Evolutionary conservation across 1,140 invertebrate genomes (phyloP).

Genomic region (Nixonia krombeini): DNA sequence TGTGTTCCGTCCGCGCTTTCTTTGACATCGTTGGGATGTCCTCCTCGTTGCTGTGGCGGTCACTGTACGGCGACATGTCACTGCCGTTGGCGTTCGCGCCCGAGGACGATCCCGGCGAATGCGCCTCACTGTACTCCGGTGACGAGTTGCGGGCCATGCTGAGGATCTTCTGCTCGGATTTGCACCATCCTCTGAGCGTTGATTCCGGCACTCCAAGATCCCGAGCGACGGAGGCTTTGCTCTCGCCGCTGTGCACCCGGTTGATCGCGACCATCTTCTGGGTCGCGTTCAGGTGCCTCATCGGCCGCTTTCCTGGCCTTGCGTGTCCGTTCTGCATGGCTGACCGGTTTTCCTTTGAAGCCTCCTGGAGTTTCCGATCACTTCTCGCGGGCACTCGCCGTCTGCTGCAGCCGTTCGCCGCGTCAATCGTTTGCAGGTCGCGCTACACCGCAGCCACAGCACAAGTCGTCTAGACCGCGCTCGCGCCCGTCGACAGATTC

Average conservation of each 20-base stretch:
- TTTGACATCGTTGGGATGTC: slow-evolving; percentile 13
- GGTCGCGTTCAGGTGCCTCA: slow-evolving; percentile 78
- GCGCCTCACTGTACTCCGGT: slow-evolving; percentile 75
- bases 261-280: slow-evolving; percentile 86
- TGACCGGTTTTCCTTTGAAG: slow-evolving; percentile 43
- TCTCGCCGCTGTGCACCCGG: slow-evolving; percentile 84
- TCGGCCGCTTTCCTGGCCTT: slow-evolving; percentile 77
- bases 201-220: slow-evolving; percentile 88
- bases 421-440: slow-evolving; percentile 13
- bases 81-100: slow-evolving; percentile 58
- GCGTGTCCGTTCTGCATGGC: slow-evolving; percentile 48
- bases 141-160: slow-evolving; percentile 79
- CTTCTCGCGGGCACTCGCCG: slow-evolving; percentile 18
- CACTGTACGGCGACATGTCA: slow-evolving; percentile 10
- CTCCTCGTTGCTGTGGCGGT: slow-evolving; percentile 46
- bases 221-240: slow-evolving; percentile 84
- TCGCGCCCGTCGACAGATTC: slow-evolving; percentile 5
- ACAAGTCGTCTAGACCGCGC: neutral
- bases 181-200: slow-evolving; percentile 87
- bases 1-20: slow-evolving; percentile 7
- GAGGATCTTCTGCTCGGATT: slow-evolving; percentile 83
- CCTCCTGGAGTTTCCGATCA: too few species aligned
- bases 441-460: slow-evolving; percentile 6
- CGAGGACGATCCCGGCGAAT: slow-evolving; percentile 71
- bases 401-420: slow-evolving; percentile 9